Base-by-base conservation (phyloP, 1,140 invertebrate genomes). In the Nasonia vitripennis region DNA sequence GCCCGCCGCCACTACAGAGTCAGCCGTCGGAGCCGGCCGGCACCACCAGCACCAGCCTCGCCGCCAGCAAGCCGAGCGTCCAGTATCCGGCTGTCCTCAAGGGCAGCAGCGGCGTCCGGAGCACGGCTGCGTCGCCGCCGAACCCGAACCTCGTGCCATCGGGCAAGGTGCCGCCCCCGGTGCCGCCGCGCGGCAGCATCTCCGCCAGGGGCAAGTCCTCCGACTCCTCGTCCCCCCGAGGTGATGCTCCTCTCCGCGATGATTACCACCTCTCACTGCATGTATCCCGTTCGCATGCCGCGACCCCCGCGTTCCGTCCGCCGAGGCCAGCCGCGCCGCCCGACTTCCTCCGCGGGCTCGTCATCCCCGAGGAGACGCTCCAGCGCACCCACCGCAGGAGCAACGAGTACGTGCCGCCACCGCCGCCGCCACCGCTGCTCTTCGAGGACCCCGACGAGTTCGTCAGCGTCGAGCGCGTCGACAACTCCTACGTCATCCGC, bases 111-210 rank as follows among this genome's bases (percentile, higher is more conserved):
- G 41, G 31, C 17, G 27, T 41, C 7, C 67, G 37, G 23, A 73
- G n/a, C 10, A 70, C 67, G 6, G 37, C 34, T 45, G 91, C 88
- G 77, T 92, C 91, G 37, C 91, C 91, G 51, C 92, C 91, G 62
- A 92, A 91, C 83, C 91, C 91, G 31, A 92, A 91, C 84, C 79
- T 92, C 51, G 91, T 93, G 17, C 91, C 92, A 55, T 91, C 91
- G 14, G 91, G 92, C 85, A 96, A 96, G 90, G 94, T 97, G 6
- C 96, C 96, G 11, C 97, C 97, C 37, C 97, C 97, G 17, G 96
- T 97, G 23, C 97, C 97, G 45, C 97, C 96, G 5, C 93, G 96
- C 84, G 96, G 97, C n/a, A 96, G 95, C 81, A 89, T 86, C 77
- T 88, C 88, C 37, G 88, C 81, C 71, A 85, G 89, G 86, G 84